Evolutionary conservation across 2,113 vertebrate species (phyloP), one percentile per base, ranked within the genome.

Genomic region (Equus przewalskii): DNA sequence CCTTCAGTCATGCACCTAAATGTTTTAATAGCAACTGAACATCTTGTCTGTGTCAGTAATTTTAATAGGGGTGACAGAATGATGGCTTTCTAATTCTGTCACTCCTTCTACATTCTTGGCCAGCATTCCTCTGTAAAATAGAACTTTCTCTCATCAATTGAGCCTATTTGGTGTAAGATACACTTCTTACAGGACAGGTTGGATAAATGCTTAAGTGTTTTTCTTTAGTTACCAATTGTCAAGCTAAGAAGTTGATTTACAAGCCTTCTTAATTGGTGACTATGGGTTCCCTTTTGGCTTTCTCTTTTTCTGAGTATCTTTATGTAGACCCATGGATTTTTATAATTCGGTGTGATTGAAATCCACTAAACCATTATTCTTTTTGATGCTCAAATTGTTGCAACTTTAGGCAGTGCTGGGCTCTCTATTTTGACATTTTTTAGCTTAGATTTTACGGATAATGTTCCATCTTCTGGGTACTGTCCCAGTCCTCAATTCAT

Each of bases 171-270:
- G 6, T 49, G 49, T 49, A 49, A 49, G 51, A 54, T 54, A 54
- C 1, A 91, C 76, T 89, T 69, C 28, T 87, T 91, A 86, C 6
- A 75, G 33, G 24, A 90, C 86, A 83, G 5, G 11, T 51, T 33
- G 22, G 56, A 81, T 78, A 70, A 95, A 62, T 44, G 60, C 46
- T 92, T 49, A 64, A 67, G 80, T 95, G 16, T 84, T 67, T 90
- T 28, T 81, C 78, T 49, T 84, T 54, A 30, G n/a, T 46, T 85
- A 69, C 14, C 19, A 69, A 0, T 30, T 75, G 26, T 80, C 41
- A 95, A 96, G 94, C 33, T 30, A 93, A 75, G 19, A 91, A 82
- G 33, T 67, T 13, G 65, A 36, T 46, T 49, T 62, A 44, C 16
- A 78, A 82, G 5, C 16, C 33, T 44, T 65, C 36, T 70, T 62